Evolutionary conservation across 2,113 vertebrate genomes (phyloP), one percentile per base, ranked within the genome.

Genomic region (Dasyprocta punctata): DNA sequence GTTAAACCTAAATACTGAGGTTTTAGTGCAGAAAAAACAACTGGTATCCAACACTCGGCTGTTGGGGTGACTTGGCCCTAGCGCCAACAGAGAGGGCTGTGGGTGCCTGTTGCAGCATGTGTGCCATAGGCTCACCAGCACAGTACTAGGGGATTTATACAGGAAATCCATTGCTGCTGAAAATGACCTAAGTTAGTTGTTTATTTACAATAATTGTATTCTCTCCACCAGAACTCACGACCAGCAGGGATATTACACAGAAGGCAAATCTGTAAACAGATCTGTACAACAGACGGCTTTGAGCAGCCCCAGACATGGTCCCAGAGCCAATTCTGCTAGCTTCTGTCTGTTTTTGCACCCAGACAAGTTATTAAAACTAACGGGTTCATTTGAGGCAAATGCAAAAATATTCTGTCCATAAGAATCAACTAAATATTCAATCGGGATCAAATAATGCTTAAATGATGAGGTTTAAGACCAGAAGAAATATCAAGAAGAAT

Each of bases 361-460:
- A 96, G 20, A 71, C 47, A 73, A 58, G 30, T 26, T 83, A 63
- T 80, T 71, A 89, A 86, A 56, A 63, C 69, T 90, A 69, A 94
- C 69, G 24, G 33, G 22, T 88, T 97, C 36, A 80, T 54, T 58
- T 73, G 54, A 91, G 71, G 54, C 20, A 86, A 56, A 92, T 36
- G 6, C n/a, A 71, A 52, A 89, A 69, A 94, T 82, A 71, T 82
- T 71, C 54, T 58, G 75, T 44, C 47, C 89, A 49, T 14, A 69
- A 60, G 54, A 86, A 75, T 92, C 86, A 81, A 28, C 41, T 92
- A 89, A 54, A 83, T 88, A 86, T 89, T 44, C 82, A 97, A 38
- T 73, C 49, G 89, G 56, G 63, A 69, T 92, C 71, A 96, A 87
- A 88, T 61, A 92, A 22, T 30, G 19, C 36, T 61, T 85, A 82